Evolutionary conservation across 1,140 invertebrate genomes (phyloP).

Genomic region (Pseudomyrmex sp.): DNA sequence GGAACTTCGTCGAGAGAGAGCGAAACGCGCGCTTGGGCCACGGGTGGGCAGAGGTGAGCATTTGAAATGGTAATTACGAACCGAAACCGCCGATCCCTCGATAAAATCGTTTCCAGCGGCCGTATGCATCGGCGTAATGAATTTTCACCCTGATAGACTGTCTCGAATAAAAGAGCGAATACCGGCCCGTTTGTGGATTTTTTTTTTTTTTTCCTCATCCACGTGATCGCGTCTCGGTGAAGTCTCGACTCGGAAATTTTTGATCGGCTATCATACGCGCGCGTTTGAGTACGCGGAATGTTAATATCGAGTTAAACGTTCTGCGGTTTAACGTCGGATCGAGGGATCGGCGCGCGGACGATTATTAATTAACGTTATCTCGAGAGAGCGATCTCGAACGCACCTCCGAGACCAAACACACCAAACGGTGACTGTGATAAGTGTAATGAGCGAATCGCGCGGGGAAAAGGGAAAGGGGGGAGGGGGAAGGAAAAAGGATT

Average conservation of each 20-base stretch:
- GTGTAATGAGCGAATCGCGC: conserved; percentile 2
- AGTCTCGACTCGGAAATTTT: conserved; percentile 10
- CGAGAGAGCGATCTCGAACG: neutral
- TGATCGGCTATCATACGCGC: neutral
- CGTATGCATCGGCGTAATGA: conserved; percentile 63
- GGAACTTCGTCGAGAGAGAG: conserved; percentile 69
- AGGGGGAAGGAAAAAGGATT: neutral
- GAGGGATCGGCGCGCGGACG: neutral
- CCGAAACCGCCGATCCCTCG: conserved; percentile 78
- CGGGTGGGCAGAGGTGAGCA: conserved; percentile 81
- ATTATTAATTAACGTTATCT: conserved; percentile 44
- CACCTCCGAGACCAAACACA: neutral
- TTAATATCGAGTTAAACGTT: conserved; percentile 34
- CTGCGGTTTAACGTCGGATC: conserved; percentile 15
- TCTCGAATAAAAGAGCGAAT: conserved; percentile 8
- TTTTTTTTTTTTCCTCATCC: neutral
- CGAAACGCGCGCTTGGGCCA: conserved; percentile 66
- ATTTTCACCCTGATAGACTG: conserved; percentile 48
- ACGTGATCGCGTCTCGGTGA: neutral
- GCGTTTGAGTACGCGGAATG: neutral
- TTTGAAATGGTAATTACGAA: conserved; percentile 84
- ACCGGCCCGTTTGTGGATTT: conserved; percentile 5
- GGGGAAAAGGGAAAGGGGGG: too few species aligned
- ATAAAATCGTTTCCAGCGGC: conserved; percentile 80
- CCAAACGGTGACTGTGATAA: conserved; percentile 28